Conservation (phyloP, 2,797 vertebrate species). For the Carapus acus region DNA sequence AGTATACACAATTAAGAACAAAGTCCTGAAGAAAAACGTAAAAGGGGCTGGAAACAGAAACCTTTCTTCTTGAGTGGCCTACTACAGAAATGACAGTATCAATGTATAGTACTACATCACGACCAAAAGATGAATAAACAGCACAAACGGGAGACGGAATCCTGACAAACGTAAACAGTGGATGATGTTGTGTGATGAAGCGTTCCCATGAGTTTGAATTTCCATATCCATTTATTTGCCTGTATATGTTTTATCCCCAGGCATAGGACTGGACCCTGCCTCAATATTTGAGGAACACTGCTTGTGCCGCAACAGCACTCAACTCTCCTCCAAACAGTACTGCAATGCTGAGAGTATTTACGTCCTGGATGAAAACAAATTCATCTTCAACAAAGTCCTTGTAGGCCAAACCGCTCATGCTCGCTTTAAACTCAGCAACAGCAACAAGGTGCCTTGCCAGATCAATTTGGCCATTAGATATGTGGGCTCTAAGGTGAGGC, state of each 20-base stretch:
- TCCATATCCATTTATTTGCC: neutral
- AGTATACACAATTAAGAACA: too few species aligned
- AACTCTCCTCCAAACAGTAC: slow-evolving; percentile 66
- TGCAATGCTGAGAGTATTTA: slow-evolving; percentile 69
- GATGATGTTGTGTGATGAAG: too few species aligned
- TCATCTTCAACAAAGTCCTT: slow-evolving; percentile 80
- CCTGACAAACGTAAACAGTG: too few species aligned
- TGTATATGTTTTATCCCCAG: slow-evolving; percentile 47
- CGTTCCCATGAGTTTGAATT: too few species aligned
- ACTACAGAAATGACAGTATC: too few species aligned
- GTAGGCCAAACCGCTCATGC: slow-evolving; percentile 75
- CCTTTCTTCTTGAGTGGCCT: too few species aligned
- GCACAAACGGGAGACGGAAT: too few species aligned
- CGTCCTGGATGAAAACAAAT: slow-evolving; percentile 81
- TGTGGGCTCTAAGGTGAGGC: slow-evolving; percentile 67
- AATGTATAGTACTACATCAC: too few species aligned
- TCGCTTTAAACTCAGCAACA: slow-evolving; percentile 81
- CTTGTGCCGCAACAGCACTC: slow-evolving; percentile 68
- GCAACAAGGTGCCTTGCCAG: slow-evolving; percentile 74
- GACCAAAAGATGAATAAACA: too few species aligned
- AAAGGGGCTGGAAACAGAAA: too few species aligned
- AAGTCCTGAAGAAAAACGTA: too few species aligned
- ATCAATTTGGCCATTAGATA: slow-evolving; percentile 70
- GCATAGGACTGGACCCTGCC: slow-evolving; percentile 68
- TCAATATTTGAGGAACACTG: slow-evolving; percentile 86